These are phyloP conservation scores for Rhagium mordax DNA, from an alignment of 2,888 invertebrate species.

Conservation along the genomic window DNA sequence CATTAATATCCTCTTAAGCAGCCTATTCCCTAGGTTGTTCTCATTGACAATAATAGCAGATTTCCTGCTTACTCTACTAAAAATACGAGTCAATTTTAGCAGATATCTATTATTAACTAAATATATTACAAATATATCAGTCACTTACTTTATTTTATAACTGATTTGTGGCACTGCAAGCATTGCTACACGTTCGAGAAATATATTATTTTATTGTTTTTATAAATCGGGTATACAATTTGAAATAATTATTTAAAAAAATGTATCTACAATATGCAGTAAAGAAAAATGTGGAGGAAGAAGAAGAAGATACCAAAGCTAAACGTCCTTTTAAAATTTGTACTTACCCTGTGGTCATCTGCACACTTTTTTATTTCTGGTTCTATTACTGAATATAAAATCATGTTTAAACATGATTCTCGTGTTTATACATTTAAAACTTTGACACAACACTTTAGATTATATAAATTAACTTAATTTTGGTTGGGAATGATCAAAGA, in stretches of 20 bases:
- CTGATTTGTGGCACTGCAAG: background rate
- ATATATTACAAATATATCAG: background rate
- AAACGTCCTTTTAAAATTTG: background rate
- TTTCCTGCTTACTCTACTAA: slow-evolving; percentile 57
- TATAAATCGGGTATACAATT: background rate
- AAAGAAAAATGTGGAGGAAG: background rate
- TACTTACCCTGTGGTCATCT: slow-evolving; percentile 68
- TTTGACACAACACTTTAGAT: slow-evolving; percentile 33
- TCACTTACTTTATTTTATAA: background rate
- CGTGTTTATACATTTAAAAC: slow-evolving; percentile 63
- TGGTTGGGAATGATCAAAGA: slow-evolving; percentile 10
- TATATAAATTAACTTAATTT: slow-evolving; percentile 13
- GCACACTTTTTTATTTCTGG: slow-evolving; percentile 63
- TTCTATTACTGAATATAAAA: slow-evolving; percentile 52
- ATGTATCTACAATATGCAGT: background rate
- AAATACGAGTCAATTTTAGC: background rate
- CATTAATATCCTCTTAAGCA: slow-evolving; percentile 39
- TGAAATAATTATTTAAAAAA: background rate
- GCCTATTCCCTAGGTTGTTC: slow-evolving; percentile 56
- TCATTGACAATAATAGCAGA: slow-evolving; percentile 65
- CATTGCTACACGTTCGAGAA: background rate
- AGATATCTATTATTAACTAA: background rate
- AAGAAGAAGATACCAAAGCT: background rate
- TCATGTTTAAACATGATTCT: slow-evolving; percentile 62
- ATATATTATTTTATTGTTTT: background rate